Evolutionary conservation across 2,888 invertebrate genomes (phyloP).

Genomic region (Phortica magna): DNA sequence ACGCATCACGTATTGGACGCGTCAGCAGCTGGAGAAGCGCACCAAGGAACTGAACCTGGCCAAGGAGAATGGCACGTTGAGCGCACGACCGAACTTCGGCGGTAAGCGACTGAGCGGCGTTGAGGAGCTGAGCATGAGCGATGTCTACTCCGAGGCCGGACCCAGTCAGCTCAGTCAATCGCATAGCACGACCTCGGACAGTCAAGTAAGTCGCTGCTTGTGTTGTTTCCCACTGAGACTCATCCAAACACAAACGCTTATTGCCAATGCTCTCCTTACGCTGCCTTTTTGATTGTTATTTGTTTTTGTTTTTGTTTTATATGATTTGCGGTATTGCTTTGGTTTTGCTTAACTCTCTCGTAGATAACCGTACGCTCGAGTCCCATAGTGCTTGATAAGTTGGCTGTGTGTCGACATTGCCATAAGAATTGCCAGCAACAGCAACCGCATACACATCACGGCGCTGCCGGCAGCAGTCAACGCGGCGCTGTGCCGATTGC

Average conservation of each 20-base stretch:
- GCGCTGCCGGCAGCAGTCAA: neutral
- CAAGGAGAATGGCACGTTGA: conserved; percentile 76
- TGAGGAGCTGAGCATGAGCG: conserved; percentile 79
- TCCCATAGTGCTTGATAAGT: conserved; percentile 84
- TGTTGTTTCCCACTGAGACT: neutral
- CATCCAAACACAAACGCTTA: neutral
- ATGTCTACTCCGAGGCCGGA: conserved; percentile 71
- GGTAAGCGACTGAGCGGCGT: conserved; percentile 77
- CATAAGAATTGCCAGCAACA: conserved; percentile 84
- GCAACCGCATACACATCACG: conserved; percentile 44
- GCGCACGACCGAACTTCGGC: conserved; percentile 67
- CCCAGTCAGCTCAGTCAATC: conserved; percentile 82
- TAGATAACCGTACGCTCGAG: conserved; percentile 89
- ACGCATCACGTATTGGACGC: conserved; percentile 82
- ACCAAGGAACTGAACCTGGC: conserved; percentile 84
- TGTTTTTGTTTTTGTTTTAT: neutral
- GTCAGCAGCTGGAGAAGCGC: conserved; percentile 85
- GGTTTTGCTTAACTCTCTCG: conserved; percentile 30
- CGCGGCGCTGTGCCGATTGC: conserved; percentile 24
- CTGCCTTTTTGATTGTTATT: neutral
- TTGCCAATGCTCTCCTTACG: neutral
- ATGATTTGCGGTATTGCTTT: too few species aligned
- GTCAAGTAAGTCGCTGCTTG: conserved; percentile 81
- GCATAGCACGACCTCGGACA: conserved; percentile 87
- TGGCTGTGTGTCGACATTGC: conserved; percentile 87